Conservation (phyloP, 2,888 invertebrate species). For the Mamestra brassicae region DNA sequence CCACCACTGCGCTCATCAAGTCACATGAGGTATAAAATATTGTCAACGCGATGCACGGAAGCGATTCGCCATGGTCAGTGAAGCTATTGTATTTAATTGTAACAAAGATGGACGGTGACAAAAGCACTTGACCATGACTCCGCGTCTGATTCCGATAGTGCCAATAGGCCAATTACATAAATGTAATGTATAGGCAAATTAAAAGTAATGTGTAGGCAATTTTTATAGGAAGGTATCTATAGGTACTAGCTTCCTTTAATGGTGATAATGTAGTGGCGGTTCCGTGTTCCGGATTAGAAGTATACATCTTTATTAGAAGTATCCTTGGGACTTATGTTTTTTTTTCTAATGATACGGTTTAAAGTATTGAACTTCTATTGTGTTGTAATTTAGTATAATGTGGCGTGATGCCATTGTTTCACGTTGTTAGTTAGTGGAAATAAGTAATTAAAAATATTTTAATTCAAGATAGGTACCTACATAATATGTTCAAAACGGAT, state of each 20-base stretch:
- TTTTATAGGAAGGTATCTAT: constrained; percentile 26
- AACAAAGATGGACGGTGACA: constrained; percentile 47
- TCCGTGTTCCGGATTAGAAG: constrained; percentile 24
- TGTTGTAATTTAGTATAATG: constrained; percentile 17
- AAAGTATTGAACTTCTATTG: constrained; percentile 15
- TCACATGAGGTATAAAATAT: constrained; percentile 22
- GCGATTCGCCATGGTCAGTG: constrained; percentile 51
- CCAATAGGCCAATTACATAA: constrained; percentile 29
- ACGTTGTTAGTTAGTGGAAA: not conserved
- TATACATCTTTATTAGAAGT: not conserved
- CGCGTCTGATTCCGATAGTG: constrained; percentile 34
- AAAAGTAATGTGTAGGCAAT: constrained; percentile 24
- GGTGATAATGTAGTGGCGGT: constrained; percentile 9
- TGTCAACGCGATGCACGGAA: constrained; percentile 44
- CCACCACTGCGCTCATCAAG: not conserved
- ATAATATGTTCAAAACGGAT: not conserved
- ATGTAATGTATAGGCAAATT: constrained; percentile 28
- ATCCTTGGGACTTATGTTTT: not conserved
- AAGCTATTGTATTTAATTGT: constrained; percentile 57
- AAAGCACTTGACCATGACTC: constrained; percentile 54
- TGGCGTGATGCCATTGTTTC: constrained; percentile 41
- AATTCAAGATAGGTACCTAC: not conserved
- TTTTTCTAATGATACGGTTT: not conserved
- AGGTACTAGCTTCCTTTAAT: constrained; percentile 7
- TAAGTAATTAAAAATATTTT: not conserved